Base-by-base conservation (phyloP, 64 coral and sea anemone species). In the Stichodactyla mertensii region DNA sequence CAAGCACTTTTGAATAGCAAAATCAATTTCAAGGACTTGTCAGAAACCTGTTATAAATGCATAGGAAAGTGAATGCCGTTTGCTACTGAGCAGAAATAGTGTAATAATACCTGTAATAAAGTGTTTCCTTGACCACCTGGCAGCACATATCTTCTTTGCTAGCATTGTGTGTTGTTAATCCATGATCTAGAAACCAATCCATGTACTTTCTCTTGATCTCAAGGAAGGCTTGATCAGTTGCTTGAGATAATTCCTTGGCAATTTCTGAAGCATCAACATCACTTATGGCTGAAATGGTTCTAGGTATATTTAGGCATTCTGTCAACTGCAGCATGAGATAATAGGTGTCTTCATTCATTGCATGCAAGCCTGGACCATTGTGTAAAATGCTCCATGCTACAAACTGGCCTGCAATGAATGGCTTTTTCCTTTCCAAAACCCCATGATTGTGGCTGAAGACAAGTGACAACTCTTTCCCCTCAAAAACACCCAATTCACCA, bases 271-370 rank as follows among this genome's bases (percentile, higher is more conserved):
- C 61, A 69, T 89, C 88, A 54, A 84, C 88, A 89, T 89, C 88
- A 84, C 88, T 89, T 52, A 89, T n/a, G 59, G 58, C 58, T 83
- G 54, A 28, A 67, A 89, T 83, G 61, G 88, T 81, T 13, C 19
- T 16, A n/a, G 88, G 80, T 16, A 89, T 89, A 61, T 89, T 89
- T 64, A 89, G 5, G 53, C 83, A 74, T 45, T 89, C 79, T 89
- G 57, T 80, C 64, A 89, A 70, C 80, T 89, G 88, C 59, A 89
- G 88, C 88, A 89, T 89, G 55, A 89, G 88, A 89, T 83, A 84
- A 64, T 84, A 89, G 22, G 52, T 71, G 83, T 89, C 80, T 83
- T 89, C 88, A 84, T 71, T 89, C 88, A 71, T 89, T 83, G 88
- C 88, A 84, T 89, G 88, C 77, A 88, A 67, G 57, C 89, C 82